phyloP scores from a whole-genome alignment of 1,140 invertebrate genomes.

The Pseudobourletiella spinata region DNA sequence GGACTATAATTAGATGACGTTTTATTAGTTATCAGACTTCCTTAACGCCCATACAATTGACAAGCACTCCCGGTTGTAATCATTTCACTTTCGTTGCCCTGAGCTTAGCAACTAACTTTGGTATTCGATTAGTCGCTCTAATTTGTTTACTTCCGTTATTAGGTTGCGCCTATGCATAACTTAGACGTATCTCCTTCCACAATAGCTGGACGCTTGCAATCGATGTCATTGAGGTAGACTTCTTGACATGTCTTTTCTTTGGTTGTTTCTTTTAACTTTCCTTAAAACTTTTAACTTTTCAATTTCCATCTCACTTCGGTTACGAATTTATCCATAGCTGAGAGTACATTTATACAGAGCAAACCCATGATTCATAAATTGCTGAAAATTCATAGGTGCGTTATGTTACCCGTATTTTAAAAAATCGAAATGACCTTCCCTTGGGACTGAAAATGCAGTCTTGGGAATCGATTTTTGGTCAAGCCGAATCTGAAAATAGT shows the following conservation, averaged over 20 bases:
- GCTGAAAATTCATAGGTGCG: constrained; percentile 40
- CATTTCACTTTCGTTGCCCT: constrained; percentile 3
- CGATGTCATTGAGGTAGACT: constrained; percentile 5
- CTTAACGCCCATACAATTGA: constrained; percentile 19
- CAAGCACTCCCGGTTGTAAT: constrained; percentile 17
- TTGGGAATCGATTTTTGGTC: constrained; percentile 33
- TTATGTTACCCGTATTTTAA: constrained; percentile 40
- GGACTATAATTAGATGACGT: constrained; percentile 18
- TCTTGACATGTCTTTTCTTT: constrained; percentile 13
- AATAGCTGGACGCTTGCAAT: constrained; percentile 17
- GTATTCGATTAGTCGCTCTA: constrained; percentile 13
- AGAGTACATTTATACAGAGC: no score
- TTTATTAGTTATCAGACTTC: constrained; percentile 23
- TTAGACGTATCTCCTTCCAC: constrained; percentile 14
- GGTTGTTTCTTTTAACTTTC: constrained; percentile 11
- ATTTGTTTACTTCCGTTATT: constrained; percentile 13
- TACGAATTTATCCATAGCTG: constrained; percentile 20
- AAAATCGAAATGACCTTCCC: constrained; percentile 37
- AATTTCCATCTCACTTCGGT: constrained; percentile 8
- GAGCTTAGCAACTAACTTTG: constrained; percentile 14
- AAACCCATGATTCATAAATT: constrained; percentile 39
- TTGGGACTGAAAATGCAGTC: constrained; percentile 41
- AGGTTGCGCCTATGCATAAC: constrained; percentile 11
- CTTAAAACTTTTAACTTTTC: no score
- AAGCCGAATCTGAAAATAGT: constrained; percentile 37